phyloP scores from a whole-genome alignment of 2,113 vertebrate genomes.

The Pycnonotus jocosus region DNA sequence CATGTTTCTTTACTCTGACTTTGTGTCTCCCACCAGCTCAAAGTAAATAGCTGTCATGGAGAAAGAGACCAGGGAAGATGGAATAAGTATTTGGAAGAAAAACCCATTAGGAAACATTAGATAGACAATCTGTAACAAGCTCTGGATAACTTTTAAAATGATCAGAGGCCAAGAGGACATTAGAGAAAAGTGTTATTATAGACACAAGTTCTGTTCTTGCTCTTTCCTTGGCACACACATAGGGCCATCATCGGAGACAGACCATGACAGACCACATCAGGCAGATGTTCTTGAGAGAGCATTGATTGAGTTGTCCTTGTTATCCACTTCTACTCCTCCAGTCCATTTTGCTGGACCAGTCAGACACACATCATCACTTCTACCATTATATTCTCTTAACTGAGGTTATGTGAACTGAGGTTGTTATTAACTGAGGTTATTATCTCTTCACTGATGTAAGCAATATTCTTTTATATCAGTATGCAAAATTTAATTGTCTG shows the following conservation, averaged over 20 bases:
- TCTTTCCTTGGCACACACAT: background rate
- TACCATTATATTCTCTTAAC: background rate
- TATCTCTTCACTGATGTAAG: background rate
- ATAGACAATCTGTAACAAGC: background rate
- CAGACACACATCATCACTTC: background rate
- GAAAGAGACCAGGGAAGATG: background rate
- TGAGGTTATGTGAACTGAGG: background rate
- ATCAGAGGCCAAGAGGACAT: background rate
- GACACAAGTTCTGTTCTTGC: background rate
- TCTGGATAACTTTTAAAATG: background rate
- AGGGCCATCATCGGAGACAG: background rate
- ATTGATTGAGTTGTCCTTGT: background rate
- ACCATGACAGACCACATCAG: accelerated
- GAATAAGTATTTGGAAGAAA: background rate
- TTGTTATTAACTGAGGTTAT: too few relatives aligned
- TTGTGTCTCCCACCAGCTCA: background rate
- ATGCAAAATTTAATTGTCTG: background rate
- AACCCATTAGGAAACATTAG: background rate
- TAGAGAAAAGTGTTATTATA: background rate
- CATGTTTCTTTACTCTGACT: background rate
- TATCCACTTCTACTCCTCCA: background rate
- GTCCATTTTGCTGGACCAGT: background rate
- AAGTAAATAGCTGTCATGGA: background rate
- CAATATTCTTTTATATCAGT: background rate
- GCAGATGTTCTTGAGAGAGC: background rate